Evolutionary conservation across 2,888 invertebrate genomes (phyloP), one percentile per base, ranked within the genome.

Genomic region (Brassicogethes aeneus): DNA sequence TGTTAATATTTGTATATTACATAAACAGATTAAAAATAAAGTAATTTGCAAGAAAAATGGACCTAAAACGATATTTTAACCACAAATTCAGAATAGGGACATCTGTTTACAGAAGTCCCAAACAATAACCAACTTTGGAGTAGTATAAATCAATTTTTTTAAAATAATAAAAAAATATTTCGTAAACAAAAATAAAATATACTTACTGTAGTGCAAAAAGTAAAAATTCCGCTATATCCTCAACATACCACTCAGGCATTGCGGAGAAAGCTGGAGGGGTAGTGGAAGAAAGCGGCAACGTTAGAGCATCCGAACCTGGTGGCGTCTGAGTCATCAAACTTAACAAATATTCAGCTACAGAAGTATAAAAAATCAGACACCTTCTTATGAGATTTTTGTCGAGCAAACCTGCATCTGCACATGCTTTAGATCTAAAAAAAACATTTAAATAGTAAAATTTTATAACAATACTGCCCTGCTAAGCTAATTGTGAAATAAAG

Each of bases 191-290:
- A 32, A 32, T 32, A 3, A 32, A 32, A 10, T 3, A 32, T 32
- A 82, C 88, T 85, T 71, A 91, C 90, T 92, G 92, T 59, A 95
- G 77, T 2, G 88, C 81, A 64, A 95, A 94, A 17, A 94, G 77
- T 59, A 96, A 76, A 69, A 96, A 92, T 69, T 97, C 96, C 8
- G 96, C 93, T 55, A 96, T 85, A 65, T 97, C 96, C 70, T 97
- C 97, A 53, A 97, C 82, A 67, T 93, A 91, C 87, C 94, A 96
- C 73, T 97, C 96, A 31, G 97, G 97, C 61, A 92, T 75, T 55
- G 94, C 90, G 39, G 85, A 80, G 73, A 95, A 96, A 54, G 83
- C 76, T 53, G 77, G 74, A 12, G 86, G 79, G 36, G 82, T 73
- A 51, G 77, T 77, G 29, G 75, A 72, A 34, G 76, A 73, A 35